Base-by-base conservation (phyloP, 2,888 invertebrate species). In the Dromius quadrimaculatus region DNA sequence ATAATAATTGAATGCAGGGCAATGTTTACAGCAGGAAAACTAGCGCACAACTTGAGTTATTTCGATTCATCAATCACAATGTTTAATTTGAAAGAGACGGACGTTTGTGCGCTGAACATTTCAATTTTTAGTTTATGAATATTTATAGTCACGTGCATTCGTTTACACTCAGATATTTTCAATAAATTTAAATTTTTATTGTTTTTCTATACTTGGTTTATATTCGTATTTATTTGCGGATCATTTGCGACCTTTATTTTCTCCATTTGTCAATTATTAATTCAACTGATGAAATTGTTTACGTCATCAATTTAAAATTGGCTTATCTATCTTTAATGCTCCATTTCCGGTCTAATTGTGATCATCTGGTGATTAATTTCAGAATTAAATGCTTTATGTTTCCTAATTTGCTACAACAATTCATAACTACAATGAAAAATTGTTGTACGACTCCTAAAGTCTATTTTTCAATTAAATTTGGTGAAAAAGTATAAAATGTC, bases 31-130 rank as follows among this genome's bases (percentile, higher is more conserved):
- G 34, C 22, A 36, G 38, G 59, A 32, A 45, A 63, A 63, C 63
- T 41, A 63, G 43, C 47, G 32, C 38, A 28, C 20, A 50, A 64
- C 47, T 64, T 64, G 64, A 64, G 36, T 47, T 64, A 64, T 64
- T 64, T 22, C 28, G 43, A 47, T 47, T 64, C 64, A 64, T 64
- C 64, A 50, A 64, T 64, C 64, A 64, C 36, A 50, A 64, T 64
- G 50, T 47, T 64, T 64, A 64, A 64, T 64, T 64, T 64, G 47
- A 64, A 64, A 47, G 64, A 64, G 17, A 50, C 34, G 32, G 13
- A 32, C 64, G 41, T 64, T 63, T 59, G 59, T 36, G 59, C 22
- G 34, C 36, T 6, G 59, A 59, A 59, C 59, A 59, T 36, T 59
- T 59, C 59, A 59, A 59, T 59, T 59, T 59, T 59, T 59, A 59